Percentiles rank a stretch among this genome's conserved stretches.
Evolutionary conservation across 2,888 invertebrate species (phyloP).

Genomic region (Mystacides longicornis): DNA sequence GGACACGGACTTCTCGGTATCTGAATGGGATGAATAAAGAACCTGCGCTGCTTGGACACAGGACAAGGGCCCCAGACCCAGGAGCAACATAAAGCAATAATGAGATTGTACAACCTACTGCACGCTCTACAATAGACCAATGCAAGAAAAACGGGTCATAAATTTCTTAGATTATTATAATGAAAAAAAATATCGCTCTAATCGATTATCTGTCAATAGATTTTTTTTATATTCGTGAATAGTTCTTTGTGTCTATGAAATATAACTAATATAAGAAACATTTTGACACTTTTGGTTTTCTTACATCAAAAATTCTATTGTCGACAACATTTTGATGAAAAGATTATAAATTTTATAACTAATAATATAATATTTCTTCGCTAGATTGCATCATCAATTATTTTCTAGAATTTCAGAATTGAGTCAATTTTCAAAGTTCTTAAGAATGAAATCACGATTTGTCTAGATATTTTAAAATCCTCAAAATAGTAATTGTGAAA

Average conservation of each 20-base stretch:
- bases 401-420: too few relatives aligned
- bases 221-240: too few relatives aligned
- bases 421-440: too few relatives aligned
- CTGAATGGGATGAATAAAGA: background rate
- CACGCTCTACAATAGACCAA: constrained; percentile 17
- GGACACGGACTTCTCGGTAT: background rate
- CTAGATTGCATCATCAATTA: too few relatives aligned
- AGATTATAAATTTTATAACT: too few relatives aligned
- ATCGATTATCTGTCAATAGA: constrained; percentile 23
- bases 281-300: constrained; percentile 25
- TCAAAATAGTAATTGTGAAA: too few relatives aligned
- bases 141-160: constrained; percentile 18
- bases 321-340: too few relatives aligned
- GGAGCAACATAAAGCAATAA: background rate
- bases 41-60: constrained; percentile 15
- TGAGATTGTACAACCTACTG: constrained; percentile 12
- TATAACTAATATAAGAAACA: constrained; percentile 23
- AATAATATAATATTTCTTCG: too few relatives aligned
- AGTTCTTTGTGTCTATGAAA: constrained; percentile 11
- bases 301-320: constrained; percentile 11
- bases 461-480: too few relatives aligned
- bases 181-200: constrained; percentile 13
- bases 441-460: too few relatives aligned
- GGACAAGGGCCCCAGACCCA: too few relatives aligned
- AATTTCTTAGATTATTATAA: constrained; percentile 14